Percentiles rank a stretch among this genome's conserved stretches.
These are phyloP conservation scores for Ashinkailepas kermadecensis DNA, from an alignment of 2,888 invertebrate species.

Conservation along the genomic window DNA sequence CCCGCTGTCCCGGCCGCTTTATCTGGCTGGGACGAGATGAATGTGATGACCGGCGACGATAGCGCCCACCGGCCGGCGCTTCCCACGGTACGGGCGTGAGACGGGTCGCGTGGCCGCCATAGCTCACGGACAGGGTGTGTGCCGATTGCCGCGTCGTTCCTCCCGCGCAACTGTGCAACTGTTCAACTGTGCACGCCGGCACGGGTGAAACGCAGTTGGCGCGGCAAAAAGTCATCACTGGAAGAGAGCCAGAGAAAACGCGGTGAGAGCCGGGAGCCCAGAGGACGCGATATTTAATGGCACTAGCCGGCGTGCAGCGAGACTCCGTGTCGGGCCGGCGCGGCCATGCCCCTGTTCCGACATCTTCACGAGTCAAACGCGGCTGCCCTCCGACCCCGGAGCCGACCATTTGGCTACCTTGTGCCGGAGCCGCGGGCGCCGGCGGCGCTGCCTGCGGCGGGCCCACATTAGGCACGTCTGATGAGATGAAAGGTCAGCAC, in stretches of 20 bases:
- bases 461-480: neutral
- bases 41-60: too few relatives aligned
- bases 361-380: neutral
- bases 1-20: too few relatives aligned
- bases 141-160: neutral
- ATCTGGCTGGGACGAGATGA: too few relatives aligned
- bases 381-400: neutral
- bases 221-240: conserved; percentile 40
- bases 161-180: too few relatives aligned
- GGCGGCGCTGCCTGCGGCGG: neutral
- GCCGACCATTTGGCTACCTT: neutral
- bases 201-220: neutral
- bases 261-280: neutral
- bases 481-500: conserved; percentile 5
- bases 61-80: neutral
- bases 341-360: neutral
- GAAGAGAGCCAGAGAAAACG: neutral
- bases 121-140: neutral
- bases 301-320: conserved; percentile 73
- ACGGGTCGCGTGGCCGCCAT: too few relatives aligned
- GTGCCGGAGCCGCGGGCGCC: neutral
- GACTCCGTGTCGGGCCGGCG: neutral
- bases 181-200: too few relatives aligned
- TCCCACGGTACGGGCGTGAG: neutral
- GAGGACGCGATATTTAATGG: conserved; percentile 57